Base-by-base conservation (phyloP, 2,797 vertebrate species). In the Tinamus major region DNA sequence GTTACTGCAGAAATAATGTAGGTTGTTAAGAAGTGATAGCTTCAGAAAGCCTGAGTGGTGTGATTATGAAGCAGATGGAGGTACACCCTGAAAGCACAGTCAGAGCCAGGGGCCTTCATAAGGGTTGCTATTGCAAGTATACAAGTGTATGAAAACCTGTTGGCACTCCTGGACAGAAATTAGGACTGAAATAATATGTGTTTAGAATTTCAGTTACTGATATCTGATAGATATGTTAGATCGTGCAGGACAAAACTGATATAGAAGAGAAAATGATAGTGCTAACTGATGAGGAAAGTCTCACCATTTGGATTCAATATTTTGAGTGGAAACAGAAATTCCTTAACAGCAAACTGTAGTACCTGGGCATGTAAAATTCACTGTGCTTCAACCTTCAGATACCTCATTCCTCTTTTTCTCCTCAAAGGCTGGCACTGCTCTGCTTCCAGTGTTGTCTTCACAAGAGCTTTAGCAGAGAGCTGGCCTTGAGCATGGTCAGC, bases 1-100 rank as follows among this genome's bases (percentile, higher is more conserved):
- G 4, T 27, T 35, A 18, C 44, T 70, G 23, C 27, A 89, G 31
- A 79, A 2, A 56, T 1, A 92, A 35, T 15, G 59, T 48, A 76
- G 39, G 46, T 89, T 80, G 80, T 64, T 92, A 89, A 87, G 37
- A 69, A 41, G 46, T 79, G 84, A 39, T n/a, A 79, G 70, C 80
- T 93, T 79, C 51, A 72, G 17, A 56, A 93, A 92, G 42, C 41
- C 76, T 56, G 65, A 74, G 51, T 29, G 35, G 26, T 39, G 64
- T 19, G 2, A 79, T 35, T 67, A 56, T 48, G n/a, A 85, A 80
- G 37, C 58, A 75, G 44, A 85, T 65, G 46, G 67, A 87, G 76
- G 39, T 80, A 53, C 27, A 87, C 18, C 18, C 72, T 92, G 81
- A 87, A 87, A 75, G 18, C 23, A 71, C 65, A 90, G 41, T 14